Evolutionary conservation across 2,888 invertebrate genomes (phyloP).

Genomic region (Rotaria sp.): DNA sequence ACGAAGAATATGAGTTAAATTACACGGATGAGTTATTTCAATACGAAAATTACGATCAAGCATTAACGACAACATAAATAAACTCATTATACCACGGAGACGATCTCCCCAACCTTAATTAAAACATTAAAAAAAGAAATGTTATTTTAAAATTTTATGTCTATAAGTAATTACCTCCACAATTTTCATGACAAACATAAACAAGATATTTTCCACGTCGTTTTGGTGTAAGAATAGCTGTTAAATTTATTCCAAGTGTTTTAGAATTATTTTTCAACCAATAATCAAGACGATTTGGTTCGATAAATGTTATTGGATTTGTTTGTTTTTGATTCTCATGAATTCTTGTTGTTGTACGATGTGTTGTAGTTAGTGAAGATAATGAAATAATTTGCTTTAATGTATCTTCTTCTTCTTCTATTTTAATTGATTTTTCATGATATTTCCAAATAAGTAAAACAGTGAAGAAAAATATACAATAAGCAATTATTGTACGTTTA

Average conservation of each 20-base stretch:
- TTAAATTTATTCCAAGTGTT: conserved; percentile 14
- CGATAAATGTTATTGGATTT: neutral
- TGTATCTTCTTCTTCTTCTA: conserved; percentile 1
- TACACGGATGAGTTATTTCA: conserved; percentile 41
- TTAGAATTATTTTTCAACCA: neutral
- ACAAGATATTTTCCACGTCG: neutral
- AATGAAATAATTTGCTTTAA: neutral
- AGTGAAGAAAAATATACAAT: neutral
- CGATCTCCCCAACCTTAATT: conserved; percentile 42
- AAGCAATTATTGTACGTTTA: neutral
- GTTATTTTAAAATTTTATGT: neutral
- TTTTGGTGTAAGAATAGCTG: neutral
- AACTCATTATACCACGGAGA: conserved; percentile 42
- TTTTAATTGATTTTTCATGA: neutral
- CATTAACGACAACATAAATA: conserved; percentile 41
- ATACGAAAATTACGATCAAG: conserved; percentile 41
- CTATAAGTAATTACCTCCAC: neutral
- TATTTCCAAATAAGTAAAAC: neutral
- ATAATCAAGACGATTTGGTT: neutral
- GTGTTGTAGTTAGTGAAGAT: neutral
- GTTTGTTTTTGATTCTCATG: neutral
- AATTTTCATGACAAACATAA: conserved; percentile 28
- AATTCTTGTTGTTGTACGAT: too few relatives aligned
- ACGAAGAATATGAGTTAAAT: conserved; percentile 36
- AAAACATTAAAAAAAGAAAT: neutral